A percentile compares a stretch with the other conserved stretches of the same genome.
Evolutionary conservation across 2,797 vertebrate species (phyloP).

Genomic region (Pipistrellus nathusii): DNA sequence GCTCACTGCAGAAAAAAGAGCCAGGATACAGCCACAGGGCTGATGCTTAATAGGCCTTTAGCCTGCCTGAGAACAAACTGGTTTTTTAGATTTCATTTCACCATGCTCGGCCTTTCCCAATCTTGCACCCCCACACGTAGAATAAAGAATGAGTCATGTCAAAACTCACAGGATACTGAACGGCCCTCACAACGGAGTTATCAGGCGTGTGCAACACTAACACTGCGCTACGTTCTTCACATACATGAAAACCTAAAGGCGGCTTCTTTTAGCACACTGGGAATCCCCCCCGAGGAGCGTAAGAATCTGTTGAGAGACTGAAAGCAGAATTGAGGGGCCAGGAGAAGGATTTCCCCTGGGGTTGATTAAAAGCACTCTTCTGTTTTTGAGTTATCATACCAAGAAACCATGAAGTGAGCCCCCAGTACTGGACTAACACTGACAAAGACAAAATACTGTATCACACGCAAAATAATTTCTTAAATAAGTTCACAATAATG

Average conservation of each 20-base stretch:
- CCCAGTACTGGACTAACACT: slow-evolving; percentile 10
- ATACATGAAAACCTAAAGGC: background rate
- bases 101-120: background rate
- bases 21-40: background rate
- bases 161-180: too few species aligned
- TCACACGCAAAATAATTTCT: background rate
- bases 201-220: fast-evolving
- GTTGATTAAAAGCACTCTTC: slow-evolving; percentile 65
- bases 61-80: background rate
- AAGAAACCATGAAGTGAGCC: slow-evolving; percentile 25
- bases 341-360: slow-evolving; percentile 74
- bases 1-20: background rate
- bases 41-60: background rate
- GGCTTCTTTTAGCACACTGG: background rate
- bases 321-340: slow-evolving; percentile 54
- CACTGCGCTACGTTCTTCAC: background rate
- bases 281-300: slow-evolving; percentile 27
- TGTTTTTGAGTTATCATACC: slow-evolving; percentile 61
- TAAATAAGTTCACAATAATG: background rate
- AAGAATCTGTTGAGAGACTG: slow-evolving; percentile 37
- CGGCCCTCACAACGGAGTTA: background rate
- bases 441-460: slow-evolving; percentile 7
- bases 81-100: slow-evolving; percentile 21
- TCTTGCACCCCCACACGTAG: slow-evolving; percentile 1
- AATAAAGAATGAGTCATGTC: slow-evolving; percentile 60